phyloP scores from a whole-genome alignment of 1,140 invertebrate genomes.

The Lasaia peninsularis region DNA sequence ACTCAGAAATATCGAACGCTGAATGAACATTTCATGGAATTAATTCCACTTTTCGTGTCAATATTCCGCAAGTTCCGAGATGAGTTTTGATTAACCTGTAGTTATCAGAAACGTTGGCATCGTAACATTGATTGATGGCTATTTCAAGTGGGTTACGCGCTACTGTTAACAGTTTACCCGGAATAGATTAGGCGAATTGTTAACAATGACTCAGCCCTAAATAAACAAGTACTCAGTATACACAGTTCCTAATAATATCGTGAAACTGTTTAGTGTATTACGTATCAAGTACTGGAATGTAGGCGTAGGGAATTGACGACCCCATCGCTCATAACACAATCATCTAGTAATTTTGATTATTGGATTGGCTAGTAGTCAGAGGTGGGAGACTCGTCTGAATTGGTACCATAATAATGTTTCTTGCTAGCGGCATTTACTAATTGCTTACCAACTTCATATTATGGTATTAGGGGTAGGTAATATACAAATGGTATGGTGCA shows the following conservation, averaged over 20 bases:
- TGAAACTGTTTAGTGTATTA: background rate
- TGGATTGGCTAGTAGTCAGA: no score
- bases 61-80: background rate
- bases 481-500: no score
- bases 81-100: background rate
- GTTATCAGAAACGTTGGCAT: background rate
- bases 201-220: background rate
- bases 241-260: slow-evolving; percentile 1
- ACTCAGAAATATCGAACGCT: no score
- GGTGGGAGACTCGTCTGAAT: no score
- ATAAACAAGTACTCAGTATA: background rate
- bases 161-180: background rate
- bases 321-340: no score
- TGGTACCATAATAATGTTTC: no score
- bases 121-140: background rate
- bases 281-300: background rate
- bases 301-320: background rate
- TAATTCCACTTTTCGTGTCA: no score
- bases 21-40: no score
- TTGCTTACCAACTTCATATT: no score
- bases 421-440: no score
- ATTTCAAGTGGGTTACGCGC: background rate
- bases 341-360: no score
- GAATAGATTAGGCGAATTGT: background rate
- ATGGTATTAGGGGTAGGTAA: no score